Evolutionary conservation across 2,113 vertebrate species (phyloP).

Genomic region (Lichenostomus cassidix): DNA sequence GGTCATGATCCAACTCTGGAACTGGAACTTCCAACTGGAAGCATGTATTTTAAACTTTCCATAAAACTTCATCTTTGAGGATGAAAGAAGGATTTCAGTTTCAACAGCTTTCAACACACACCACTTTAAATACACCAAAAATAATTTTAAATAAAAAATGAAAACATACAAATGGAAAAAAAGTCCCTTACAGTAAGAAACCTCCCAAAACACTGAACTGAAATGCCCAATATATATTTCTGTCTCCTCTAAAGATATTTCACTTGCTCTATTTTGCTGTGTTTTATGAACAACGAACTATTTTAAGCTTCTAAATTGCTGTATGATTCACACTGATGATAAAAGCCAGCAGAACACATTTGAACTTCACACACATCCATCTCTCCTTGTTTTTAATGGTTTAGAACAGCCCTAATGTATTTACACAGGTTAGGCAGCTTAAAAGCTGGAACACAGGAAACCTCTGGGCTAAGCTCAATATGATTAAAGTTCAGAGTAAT

Average conservation of each 20-base stretch:
- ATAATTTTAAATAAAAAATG: background rate
- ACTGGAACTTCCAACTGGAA: background rate
- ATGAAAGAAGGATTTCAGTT: background rate
- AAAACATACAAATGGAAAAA: background rate
- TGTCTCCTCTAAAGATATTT: background rate
- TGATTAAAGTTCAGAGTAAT: slow-evolving; percentile 20
- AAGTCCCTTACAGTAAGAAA: background rate
- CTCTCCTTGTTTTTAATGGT: slow-evolving; percentile 38
- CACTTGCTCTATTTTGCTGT: slow-evolving; percentile 15
- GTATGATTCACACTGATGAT: slow-evolving; percentile 39
- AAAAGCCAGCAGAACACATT: slow-evolving; percentile 48
- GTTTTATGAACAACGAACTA: slow-evolving; percentile 39
- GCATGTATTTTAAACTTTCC: background rate
- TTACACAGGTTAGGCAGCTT: slow-evolving; percentile 48
- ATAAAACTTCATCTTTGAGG: background rate
- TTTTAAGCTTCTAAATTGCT: slow-evolving; percentile 49
- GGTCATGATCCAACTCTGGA: background rate
- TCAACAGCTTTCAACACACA: background rate
- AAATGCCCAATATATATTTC: background rate
- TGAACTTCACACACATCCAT: slow-evolving; percentile 47
- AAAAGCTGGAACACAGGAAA: slow-evolving; percentile 43
- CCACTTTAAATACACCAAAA: background rate
- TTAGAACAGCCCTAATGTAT: slow-evolving; percentile 49
- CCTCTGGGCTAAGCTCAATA: slow-evolving; percentile 12
- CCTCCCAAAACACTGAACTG: background rate